Evolutionary conservation across 1,140 invertebrate genomes (phyloP).

Genomic region (Rhynchophorus ferrugineus): DNA sequence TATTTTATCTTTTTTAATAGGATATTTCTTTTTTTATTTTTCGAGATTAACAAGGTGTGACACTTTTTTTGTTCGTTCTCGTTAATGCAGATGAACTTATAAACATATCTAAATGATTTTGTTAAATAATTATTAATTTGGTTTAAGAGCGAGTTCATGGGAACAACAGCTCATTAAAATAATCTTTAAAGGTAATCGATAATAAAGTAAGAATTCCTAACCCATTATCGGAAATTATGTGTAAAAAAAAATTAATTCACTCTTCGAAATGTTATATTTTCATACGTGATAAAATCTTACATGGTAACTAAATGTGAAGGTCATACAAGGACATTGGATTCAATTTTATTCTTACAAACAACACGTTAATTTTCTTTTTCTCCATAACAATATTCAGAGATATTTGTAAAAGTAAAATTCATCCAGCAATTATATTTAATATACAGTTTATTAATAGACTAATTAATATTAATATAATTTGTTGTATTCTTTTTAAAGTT

Average conservation of each 20-base stretch:
- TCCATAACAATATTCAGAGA: background rate
- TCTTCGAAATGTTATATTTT: background rate
- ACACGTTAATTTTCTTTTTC: background rate
- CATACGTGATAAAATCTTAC: background rate
- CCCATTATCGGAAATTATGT: background rate
- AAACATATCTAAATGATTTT: background rate
- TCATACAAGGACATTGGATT: background rate
- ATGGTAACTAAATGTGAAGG: background rate
- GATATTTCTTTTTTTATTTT: background rate
- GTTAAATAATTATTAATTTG: background rate
- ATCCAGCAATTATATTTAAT: background rate
- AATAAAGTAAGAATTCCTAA: background rate
- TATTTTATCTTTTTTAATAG: conserved; percentile 7
- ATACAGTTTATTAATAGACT: background rate
- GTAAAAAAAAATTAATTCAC: background rate
- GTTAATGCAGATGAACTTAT: background rate
- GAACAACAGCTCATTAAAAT: background rate
- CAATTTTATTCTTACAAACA: no score
- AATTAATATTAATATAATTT: background rate
- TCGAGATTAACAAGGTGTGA: conserved; percentile 5
- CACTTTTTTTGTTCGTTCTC: background rate
- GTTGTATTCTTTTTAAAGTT: no score
- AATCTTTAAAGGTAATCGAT: background rate
- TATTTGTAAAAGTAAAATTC: background rate
- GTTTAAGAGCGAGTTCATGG: background rate